A percentile compares a stretch with the other conserved stretches of the same genome.
phyloP scores from a whole-genome alignment of 1,140 invertebrate species.

The Dinoponera quadriceps region DNA sequence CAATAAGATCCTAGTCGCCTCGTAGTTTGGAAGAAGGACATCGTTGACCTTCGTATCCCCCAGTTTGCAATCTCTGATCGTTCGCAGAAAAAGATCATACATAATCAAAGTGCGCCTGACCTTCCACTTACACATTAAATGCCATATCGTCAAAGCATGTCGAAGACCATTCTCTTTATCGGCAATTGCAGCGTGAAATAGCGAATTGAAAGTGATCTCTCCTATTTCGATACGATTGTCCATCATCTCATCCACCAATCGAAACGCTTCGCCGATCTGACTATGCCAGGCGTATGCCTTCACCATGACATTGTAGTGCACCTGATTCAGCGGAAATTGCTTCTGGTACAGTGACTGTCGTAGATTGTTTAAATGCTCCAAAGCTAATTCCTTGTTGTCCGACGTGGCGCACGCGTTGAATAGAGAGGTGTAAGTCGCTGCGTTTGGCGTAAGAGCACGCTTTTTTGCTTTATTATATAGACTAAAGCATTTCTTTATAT shows the following conservation, averaged over 20 bases:
- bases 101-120: slow-evolving; percentile 90
- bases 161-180: slow-evolving; percentile 92
- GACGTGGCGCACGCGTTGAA: slow-evolving; percentile 95
- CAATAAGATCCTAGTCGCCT: slow-evolving; percentile 55
- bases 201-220: slow-evolving; percentile 90
- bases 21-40: slow-evolving; percentile 71
- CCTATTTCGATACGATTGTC: slow-evolving; percentile 88
- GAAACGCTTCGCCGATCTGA: slow-evolving; percentile 91
- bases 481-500: slow-evolving; percentile 93
- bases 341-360: slow-evolving; percentile 87
- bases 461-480: slow-evolving; percentile 94
- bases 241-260: slow-evolving; percentile 93
- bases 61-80: slow-evolving; percentile 92
- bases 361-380: slow-evolving; percentile 85
- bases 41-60: slow-evolving; percentile 88
- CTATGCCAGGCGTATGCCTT: slow-evolving; percentile 95
- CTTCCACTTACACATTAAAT: slow-evolving; percentile 89
- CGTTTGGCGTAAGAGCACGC: slow-evolving; percentile 88
- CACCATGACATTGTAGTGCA: slow-evolving; percentile 95
- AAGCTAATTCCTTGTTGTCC: slow-evolving; percentile 89
- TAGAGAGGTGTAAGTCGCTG: slow-evolving; percentile 92
- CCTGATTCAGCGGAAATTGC: slow-evolving; percentile 89
- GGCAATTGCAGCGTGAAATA: slow-evolving; percentile 93
- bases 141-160: slow-evolving; percentile 93
- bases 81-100: slow-evolving; percentile 93